Evolutionary conservation across 2,113 vertebrate species (phyloP).

Genomic region (Sander vitreus): DNA sequence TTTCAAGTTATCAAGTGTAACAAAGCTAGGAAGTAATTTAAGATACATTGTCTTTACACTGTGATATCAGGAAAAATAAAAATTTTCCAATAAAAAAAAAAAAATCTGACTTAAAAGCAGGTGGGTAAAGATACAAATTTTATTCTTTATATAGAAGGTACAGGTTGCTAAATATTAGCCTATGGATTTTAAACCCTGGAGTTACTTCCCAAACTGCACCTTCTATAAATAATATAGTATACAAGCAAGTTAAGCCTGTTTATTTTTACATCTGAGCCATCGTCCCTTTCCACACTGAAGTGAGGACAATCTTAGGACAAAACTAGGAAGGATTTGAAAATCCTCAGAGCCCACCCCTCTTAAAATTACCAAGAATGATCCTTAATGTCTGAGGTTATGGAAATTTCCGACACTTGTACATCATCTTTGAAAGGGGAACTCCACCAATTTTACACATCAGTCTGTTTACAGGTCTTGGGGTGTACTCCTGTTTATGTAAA

Average conservation of each 20-base stretch:
- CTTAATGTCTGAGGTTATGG: neutral
- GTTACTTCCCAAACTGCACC: neutral
- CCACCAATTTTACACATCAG: neutral
- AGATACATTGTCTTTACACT: neutral
- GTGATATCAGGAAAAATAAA: neutral
- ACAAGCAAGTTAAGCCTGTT: neutral
- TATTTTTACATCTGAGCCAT: neutral
- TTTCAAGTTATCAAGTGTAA: neutral
- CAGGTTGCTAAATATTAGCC: slow-evolving; percentile 8
- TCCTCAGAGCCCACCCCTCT: neutral
- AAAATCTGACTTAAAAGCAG: neutral
- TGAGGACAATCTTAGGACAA: neutral
- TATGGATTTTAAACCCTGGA: neutral
- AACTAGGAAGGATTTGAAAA: neutral
- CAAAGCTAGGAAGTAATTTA: neutral
- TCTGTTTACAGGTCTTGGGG: neutral
- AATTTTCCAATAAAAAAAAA: neutral
- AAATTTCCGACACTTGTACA: neutral
- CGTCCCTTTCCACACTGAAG: neutral
- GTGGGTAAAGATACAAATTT: neutral
- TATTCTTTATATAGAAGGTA: neutral
- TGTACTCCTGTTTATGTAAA: neutral
- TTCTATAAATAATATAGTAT: neutral
- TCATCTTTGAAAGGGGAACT: neutral
- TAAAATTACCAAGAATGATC: neutral